phyloP scores from a whole-genome alignment of 2,113 vertebrate species.

The Corythornis madagascariensis region DNA sequence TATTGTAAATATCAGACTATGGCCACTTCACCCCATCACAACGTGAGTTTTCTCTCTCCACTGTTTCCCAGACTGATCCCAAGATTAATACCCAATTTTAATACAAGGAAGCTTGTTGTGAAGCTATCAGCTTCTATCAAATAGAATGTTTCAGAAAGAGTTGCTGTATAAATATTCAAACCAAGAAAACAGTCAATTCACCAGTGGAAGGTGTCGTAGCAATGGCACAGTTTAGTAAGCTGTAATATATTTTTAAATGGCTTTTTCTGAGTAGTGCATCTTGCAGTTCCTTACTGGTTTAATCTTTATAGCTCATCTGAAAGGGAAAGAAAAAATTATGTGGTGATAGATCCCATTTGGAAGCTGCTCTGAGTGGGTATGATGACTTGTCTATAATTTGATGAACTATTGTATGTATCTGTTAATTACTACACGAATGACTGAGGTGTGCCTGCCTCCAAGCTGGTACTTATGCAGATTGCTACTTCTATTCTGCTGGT shows the following conservation, averaged over 20 bases:
- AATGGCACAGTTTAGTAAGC: background rate
- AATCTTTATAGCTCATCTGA: conserved; percentile 39
- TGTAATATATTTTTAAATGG: background rate
- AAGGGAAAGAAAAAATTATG: background rate
- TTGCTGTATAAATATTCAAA: background rate
- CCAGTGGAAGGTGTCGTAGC: background rate
- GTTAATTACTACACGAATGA: conserved; percentile 44
- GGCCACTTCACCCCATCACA: background rate
- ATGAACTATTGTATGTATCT: conserved; percentile 43
- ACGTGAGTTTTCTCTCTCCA: background rate
- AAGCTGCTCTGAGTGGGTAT: background rate
- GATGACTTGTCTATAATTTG: conserved; percentile 36
- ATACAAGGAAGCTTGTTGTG: background rate
- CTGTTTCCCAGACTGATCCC: background rate
- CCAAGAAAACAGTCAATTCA: background rate
- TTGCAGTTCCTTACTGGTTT: conserved; percentile 22
- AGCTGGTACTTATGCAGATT: conserved; percentile 42
- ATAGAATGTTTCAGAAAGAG: background rate
- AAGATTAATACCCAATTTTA: background rate
- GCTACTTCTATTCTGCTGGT: conserved; percentile 60
- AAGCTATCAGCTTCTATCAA: background rate
- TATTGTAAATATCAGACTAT: background rate
- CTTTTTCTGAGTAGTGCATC: conserved; percentile 1
- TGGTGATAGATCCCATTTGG: conserved; percentile 12
- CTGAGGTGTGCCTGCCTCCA: conserved; percentile 20